phyloP scores from a whole-genome alignment of 2,797 vertebrate genomes.

The Chelidonichthys spinosus region DNA sequence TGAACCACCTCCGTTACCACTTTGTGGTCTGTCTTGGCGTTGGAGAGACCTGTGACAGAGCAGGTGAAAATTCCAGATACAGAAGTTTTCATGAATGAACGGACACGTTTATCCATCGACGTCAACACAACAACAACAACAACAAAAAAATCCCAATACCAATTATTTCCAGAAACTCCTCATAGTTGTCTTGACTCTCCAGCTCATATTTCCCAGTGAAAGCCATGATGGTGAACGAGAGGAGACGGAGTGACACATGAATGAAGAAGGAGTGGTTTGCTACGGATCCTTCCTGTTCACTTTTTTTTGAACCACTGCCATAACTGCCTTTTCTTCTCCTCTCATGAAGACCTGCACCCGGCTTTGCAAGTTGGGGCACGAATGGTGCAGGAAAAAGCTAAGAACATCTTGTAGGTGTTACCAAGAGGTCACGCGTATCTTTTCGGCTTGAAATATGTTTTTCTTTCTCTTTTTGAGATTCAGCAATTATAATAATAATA shows the following conservation, averaged over 20 bases:
- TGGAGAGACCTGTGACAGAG: slow-evolving; percentile 72
- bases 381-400: not conserved
- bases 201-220: slow-evolving; percentile 91
- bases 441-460: not conserved
- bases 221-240: slow-evolving; percentile 80
- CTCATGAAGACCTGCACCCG: not conserved
- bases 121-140: not conserved
- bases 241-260: not conserved
- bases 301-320: slow-evolving; percentile 8
- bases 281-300: not conserved
- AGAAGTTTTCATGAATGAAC: slow-evolving; percentile 11
- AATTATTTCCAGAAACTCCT: slow-evolving; percentile 87
- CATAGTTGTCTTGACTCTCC: slow-evolving; percentile 92
- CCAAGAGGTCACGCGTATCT: not conserved
- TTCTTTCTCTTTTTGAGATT: no score
- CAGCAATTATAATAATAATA: not conserved
- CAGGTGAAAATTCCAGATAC: not conserved
- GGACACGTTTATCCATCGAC: not conserved
- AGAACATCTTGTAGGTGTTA: not conserved
- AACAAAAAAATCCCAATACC: slow-evolving; percentile 75
- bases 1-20: slow-evolving; percentile 89
- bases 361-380: slow-evolving; percentile 54
- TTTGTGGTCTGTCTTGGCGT: slow-evolving; percentile 87
- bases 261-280: slow-evolving; percentile 56
- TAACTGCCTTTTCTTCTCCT: slow-evolving; percentile 23